Evolutionary conservation across 1,140 invertebrate species (phyloP).

Genomic region (Macrostomum lignano): DNA sequence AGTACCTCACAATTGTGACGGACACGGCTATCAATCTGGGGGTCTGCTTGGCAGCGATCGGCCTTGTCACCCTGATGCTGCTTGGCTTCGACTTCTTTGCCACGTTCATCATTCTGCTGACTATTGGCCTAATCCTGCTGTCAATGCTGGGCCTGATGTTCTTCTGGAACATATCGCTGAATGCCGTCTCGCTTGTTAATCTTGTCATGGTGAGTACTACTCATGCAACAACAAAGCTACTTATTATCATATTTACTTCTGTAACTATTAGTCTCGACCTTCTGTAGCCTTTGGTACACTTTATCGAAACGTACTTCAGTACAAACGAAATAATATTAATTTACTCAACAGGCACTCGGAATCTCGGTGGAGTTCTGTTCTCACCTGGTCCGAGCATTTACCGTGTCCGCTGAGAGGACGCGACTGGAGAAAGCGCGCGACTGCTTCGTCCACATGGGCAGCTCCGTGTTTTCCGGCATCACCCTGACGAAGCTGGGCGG

Average conservation of each 20-base stretch:
- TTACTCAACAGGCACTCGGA: conserved; percentile 41
- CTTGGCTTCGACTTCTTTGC: conserved; percentile 58
- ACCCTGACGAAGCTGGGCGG: conserved; percentile 72
- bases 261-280: too few species aligned
- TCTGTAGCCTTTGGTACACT: too few species aligned
- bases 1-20: conserved; percentile 57
- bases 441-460: conserved; percentile 46
- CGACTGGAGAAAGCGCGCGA: conserved; percentile 37
- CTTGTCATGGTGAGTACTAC: conserved; percentile 54
- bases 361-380: conserved; percentile 80
- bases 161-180: conserved; percentile 54
- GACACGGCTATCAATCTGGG: conserved; percentile 47
- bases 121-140: conserved; percentile 46
- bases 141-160: conserved; percentile 66
- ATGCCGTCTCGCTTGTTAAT: conserved; percentile 79
- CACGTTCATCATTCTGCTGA: conserved; percentile 41
- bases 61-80: conserved; percentile 46
- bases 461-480: conserved; percentile 68
- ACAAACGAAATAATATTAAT: too few species aligned
- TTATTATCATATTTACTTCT: background rate
- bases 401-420: conserved; percentile 34
- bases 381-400: conserved; percentile 52
- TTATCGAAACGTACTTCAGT: too few species aligned
- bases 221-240: background rate
- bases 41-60: conserved; percentile 45